Percentiles rank a stretch among this genome's conserved stretches.
phyloP scores from a whole-genome alignment of 2,888 invertebrate species.

The Holacanthella duospinosa region DNA sequence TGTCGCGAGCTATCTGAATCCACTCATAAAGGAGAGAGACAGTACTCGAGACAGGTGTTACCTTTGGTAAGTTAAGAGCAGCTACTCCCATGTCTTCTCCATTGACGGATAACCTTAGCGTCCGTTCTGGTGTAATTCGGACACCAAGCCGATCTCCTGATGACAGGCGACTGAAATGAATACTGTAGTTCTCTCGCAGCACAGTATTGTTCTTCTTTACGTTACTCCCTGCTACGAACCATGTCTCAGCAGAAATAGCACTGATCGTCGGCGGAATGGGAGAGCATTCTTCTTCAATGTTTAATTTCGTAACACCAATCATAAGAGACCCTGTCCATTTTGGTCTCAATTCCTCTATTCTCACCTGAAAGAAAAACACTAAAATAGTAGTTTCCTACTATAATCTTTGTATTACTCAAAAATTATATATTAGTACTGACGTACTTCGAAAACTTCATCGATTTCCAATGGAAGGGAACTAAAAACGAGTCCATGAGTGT shows the following conservation, averaged over 20 bases:
- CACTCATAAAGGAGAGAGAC: too few relatives aligned
- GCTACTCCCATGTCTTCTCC: constrained; percentile 65
- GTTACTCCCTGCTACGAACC: constrained; percentile 52
- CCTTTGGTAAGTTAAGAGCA: constrained; percentile 50
- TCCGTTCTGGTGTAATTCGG: constrained; percentile 41
- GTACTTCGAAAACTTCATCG: constrained; percentile 69
- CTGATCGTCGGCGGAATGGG: constrained; percentile 54
- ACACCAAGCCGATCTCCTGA: constrained; percentile 64
- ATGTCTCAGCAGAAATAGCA: constrained; percentile 29
- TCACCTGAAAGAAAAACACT: constrained; percentile 40
- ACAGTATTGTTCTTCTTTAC: constrained; percentile 56
- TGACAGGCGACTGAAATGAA: constrained; percentile 68
- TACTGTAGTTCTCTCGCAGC: constrained; percentile 58
- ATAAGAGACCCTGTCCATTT: constrained; percentile 63
- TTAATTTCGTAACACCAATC: constrained; percentile 58
- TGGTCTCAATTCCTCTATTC: constrained; percentile 52
- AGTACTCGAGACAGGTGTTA: too few relatives aligned
- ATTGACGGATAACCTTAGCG: constrained; percentile 51
- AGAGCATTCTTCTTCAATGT: constrained; percentile 53
- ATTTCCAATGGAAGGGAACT: constrained; percentile 60
- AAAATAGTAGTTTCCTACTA: neutral
- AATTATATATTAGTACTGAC: neutral
- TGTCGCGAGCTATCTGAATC: too few relatives aligned
- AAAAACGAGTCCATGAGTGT: constrained; percentile 55
- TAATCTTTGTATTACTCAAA: neutral